Evolutionary conservation across 2,113 vertebrate genomes (phyloP).

Genomic region (Pseudorhombus dupliciocellatus): DNA sequence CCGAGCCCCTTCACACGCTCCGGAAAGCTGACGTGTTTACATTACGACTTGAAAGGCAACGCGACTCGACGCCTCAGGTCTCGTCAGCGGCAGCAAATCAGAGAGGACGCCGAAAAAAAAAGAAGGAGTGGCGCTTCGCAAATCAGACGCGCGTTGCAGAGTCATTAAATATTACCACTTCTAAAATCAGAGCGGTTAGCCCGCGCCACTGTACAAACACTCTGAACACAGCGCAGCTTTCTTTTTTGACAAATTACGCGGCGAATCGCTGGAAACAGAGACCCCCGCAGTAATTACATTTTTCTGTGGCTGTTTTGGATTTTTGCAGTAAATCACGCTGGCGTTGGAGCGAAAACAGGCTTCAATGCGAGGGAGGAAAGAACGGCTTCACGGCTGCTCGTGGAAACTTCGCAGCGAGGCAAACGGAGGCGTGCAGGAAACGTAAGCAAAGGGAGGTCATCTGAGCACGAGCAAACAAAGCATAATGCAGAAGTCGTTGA

Average conservation of each 20-base stretch:
- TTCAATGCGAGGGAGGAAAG: slow-evolving; percentile 3
- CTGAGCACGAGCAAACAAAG: not conserved
- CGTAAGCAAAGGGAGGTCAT: not conserved
- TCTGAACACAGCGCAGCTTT: slow-evolving; percentile 62
- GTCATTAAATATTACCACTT: slow-evolving; percentile 70
- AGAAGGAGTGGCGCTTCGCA: slow-evolving; percentile 42
- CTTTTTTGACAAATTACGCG: slow-evolving; percentile 58
- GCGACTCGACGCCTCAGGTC: slow-evolving; percentile 40
- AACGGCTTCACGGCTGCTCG: slow-evolving; percentile 2
- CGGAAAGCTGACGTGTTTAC: slow-evolving; percentile 69
- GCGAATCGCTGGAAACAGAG: slow-evolving; percentile 52
- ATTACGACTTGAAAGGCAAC: slow-evolving; percentile 61
- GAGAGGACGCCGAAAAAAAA: slow-evolving; percentile 32
- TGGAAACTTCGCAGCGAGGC: not conserved
- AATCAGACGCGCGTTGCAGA: slow-evolving; percentile 59
- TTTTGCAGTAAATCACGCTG: slow-evolving; percentile 46
- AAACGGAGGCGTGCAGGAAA: too few species aligned
- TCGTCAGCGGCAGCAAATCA: slow-evolving; percentile 55
- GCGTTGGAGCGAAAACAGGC: slow-evolving; percentile 41
- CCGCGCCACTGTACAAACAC: slow-evolving; percentile 61
- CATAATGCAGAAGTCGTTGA: not conserved
- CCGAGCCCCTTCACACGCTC: slow-evolving; percentile 31
- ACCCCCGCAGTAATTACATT: slow-evolving; percentile 21
- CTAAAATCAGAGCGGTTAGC: slow-evolving; percentile 77
- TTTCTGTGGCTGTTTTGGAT: slow-evolving; percentile 37